Percentiles rank a stretch among this genome's conserved stretches.
Evolutionary conservation across 2,888 invertebrate species (phyloP).

Genomic region (Matsumyia berberina): DNA sequence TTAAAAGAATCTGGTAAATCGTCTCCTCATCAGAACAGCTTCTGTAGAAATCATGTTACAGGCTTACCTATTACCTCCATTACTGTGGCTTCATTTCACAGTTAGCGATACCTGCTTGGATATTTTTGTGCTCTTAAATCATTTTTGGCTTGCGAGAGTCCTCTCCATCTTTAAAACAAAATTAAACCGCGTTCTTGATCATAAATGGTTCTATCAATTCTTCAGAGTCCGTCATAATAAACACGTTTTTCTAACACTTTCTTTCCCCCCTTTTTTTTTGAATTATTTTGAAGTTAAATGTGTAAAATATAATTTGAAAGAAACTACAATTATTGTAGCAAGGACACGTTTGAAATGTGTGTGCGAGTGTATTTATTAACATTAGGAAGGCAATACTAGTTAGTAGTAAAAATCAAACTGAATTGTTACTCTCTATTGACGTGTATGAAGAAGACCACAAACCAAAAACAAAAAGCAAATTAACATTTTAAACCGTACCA

Average conservation of each 20-base stretch:
- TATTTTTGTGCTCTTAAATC: too few species aligned
- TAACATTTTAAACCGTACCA: conserved; percentile 65
- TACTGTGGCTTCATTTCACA: too few species aligned
- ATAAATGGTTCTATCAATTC: not conserved
- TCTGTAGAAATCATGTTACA: too few species aligned
- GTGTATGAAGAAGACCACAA: conserved; percentile 27
- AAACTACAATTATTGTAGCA: not conserved
- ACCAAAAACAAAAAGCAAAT: conserved; percentile 29
- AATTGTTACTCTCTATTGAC: conserved; percentile 13
- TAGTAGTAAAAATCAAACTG: conserved; percentile 34
- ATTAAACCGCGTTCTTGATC: too few species aligned
- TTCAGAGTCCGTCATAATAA: not conserved
- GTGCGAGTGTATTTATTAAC: conserved; percentile 32
- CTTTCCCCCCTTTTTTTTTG: too few species aligned
- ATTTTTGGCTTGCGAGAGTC: too few species aligned
- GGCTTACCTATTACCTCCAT: too few species aligned
- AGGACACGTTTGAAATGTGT: conserved; percentile 36
- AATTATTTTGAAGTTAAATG: too few species aligned
- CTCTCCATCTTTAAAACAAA: too few species aligned
- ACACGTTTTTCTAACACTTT: not conserved
- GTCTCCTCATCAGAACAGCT: too few species aligned
- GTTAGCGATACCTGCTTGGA: too few species aligned
- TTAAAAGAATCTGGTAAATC: too few species aligned
- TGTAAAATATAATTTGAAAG: not conserved
- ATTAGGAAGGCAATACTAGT: conserved; percentile 55